These are phyloP conservation scores for Neomorphus geoffroyi DNA, from an alignment of 2,797 vertebrate species.

Conservation along the genomic window DNA sequence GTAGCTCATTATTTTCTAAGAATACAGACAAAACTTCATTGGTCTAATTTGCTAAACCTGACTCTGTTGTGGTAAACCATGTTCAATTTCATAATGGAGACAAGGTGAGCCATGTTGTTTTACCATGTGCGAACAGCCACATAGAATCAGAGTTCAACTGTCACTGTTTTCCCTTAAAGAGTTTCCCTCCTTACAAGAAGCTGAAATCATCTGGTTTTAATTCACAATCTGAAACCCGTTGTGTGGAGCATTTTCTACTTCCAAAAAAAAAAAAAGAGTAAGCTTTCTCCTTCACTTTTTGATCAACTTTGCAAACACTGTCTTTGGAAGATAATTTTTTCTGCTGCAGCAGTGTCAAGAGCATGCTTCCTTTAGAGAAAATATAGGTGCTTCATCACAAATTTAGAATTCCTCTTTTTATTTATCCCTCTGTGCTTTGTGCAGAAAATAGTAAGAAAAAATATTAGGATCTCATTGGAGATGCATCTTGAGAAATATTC, in stretches of 20 bases:
- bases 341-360: not conserved
- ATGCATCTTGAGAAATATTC: not conserved
- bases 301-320: not conserved
- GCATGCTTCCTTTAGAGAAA: not conserved
- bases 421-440: not conserved
- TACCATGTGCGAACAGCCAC: constrained; percentile 25
- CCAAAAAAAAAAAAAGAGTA: not conserved
- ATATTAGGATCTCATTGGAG: not conserved
- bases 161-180: constrained; percentile 10
- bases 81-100: constrained; percentile 30
- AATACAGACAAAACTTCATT: constrained; percentile 13
- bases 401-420: not conserved
- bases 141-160: constrained; percentile 33
- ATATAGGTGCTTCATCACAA: not conserved
- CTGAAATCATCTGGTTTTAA: constrained; percentile 42
- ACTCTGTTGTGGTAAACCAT: not conserved
- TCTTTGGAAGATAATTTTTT: not conserved
- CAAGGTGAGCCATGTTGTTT: constrained; percentile 5
- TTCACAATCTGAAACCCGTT: constrained; percentile 12
- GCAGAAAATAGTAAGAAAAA: not conserved
- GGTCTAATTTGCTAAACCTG: constrained; percentile 35
- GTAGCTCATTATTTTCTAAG: constrained; percentile 23
- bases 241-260: not conserved
- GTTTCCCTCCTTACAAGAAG: not conserved
- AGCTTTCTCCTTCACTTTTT: not conserved